phyloP scores from a whole-genome alignment of 2,797 vertebrate species.

The Crocidura indochinensis region DNA sequence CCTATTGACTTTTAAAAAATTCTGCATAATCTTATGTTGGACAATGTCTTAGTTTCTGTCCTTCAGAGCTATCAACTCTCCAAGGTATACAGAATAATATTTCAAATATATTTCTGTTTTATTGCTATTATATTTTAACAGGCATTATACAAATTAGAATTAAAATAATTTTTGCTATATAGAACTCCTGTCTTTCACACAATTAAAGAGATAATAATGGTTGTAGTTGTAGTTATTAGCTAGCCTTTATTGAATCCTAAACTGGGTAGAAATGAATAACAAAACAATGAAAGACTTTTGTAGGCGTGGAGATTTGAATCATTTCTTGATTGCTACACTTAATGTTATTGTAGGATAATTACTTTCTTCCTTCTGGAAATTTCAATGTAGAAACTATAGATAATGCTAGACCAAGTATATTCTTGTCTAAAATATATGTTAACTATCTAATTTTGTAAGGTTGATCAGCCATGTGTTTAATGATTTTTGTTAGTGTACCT shows the following conservation, averaged over 20 bases:
- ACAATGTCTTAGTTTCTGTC: neutral
- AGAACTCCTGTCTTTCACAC: neutral
- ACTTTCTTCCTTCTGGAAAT: neutral
- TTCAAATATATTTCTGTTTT: conserved; percentile 52
- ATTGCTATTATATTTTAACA: conserved; percentile 6
- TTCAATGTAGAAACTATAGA: neutral
- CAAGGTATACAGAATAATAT: conserved; percentile 31
- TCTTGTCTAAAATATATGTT: conserved; percentile 30
- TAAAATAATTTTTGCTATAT: conserved; percentile 54
- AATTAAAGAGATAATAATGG: conserved; percentile 2
- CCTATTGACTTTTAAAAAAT: neutral
- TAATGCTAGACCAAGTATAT: neutral
- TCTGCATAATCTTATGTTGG: conserved; percentile 68
- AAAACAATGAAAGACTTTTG: neutral
- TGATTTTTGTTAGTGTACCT: neutral
- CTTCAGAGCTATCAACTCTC: neutral
- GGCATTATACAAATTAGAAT: neutral
- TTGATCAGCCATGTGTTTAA: conserved; percentile 51
- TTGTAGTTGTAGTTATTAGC: neutral
- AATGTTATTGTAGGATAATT: neutral
- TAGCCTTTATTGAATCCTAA: neutral
- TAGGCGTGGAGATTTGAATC: neutral
- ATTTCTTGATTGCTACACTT: conserved; percentile 50
- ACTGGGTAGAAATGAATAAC: neutral
- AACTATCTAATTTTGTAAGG: neutral